These are phyloP conservation scores for Sphenodon punctatus DNA, from an alignment of 2,797 vertebrate species.

Conservation along the genomic window DNA sequence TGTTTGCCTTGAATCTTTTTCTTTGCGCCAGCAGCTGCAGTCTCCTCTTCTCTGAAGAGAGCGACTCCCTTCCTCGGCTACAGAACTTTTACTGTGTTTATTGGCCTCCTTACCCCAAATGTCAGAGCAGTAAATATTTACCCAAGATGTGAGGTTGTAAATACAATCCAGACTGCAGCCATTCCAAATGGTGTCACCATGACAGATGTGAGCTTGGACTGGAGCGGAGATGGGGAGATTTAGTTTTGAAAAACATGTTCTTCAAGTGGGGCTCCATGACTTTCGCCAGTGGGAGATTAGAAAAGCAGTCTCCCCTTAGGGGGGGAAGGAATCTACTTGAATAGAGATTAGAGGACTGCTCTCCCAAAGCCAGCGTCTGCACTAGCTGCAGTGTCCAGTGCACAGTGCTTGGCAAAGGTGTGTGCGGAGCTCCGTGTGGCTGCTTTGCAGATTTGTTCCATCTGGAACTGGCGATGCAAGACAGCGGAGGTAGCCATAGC, in stretches of 20 bases:
- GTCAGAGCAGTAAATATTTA: constrained; percentile 61
- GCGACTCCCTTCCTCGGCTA: constrained; percentile 31
- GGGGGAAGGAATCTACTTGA: too few species aligned
- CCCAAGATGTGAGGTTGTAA: constrained; percentile 64
- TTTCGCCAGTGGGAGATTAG: too few species aligned
- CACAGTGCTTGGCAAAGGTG: too few species aligned
- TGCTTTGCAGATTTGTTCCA: constrained; percentile 53
- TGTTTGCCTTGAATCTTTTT: constrained; percentile 31
- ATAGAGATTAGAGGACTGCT: too few species aligned
- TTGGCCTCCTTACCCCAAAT: constrained; percentile 8
- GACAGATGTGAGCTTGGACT: constrained; percentile 69
- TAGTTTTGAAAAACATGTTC: constrained; percentile 63
- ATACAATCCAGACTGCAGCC: constrained; percentile 63
- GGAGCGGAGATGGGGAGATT: constrained; percentile 62
- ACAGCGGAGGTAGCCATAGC: too few species aligned
- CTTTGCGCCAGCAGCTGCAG: constrained; percentile 3
- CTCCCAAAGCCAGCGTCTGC: too few species aligned
- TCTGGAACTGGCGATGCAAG: too few species aligned
- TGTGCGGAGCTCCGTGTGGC: too few species aligned
- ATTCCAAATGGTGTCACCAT: constrained; percentile 61
- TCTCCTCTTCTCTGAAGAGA: neutral
- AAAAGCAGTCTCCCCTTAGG: too few species aligned
- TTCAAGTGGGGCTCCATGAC: too few species aligned
- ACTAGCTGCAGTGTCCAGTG: too few species aligned
- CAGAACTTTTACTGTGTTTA: constrained; percentile 25